These are phyloP conservation scores for Microcebus ravelobensis DNA, from an alignment of 2,113 vertebrate species.

Conservation along the genomic window DNA sequence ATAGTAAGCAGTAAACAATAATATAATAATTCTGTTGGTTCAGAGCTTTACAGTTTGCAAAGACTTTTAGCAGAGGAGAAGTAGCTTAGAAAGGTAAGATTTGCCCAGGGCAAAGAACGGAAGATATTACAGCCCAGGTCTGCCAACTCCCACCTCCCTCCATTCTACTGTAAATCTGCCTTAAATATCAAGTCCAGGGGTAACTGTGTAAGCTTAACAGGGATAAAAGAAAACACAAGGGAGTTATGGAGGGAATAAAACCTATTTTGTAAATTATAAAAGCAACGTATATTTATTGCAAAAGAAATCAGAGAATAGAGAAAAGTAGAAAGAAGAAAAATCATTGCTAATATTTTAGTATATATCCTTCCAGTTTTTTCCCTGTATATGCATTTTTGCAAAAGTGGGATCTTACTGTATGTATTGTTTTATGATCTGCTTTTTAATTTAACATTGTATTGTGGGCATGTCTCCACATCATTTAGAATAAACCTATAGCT, in stretches of 20 bases:
- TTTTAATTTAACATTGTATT: neutral
- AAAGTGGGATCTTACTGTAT: neutral
- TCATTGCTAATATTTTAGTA: neutral
- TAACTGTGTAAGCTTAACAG: neutral
- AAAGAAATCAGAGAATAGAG: neutral
- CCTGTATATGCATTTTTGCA: neutral
- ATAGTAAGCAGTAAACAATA: neutral
- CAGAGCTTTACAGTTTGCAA: neutral
- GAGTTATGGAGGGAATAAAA: neutral
- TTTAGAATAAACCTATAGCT: neutral
- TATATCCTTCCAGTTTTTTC: neutral
- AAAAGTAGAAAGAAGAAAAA: neutral
- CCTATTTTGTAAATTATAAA: conserved; percentile 8
- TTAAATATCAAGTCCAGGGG: neutral
- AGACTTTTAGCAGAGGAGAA: neutral
- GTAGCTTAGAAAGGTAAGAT: neutral
- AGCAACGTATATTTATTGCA: neutral
- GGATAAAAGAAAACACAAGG: neutral
- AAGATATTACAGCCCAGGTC: neutral
- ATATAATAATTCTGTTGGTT: neutral
- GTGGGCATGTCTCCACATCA: neutral
- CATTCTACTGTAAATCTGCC: neutral
- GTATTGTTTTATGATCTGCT: neutral
- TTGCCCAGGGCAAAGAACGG: neutral
- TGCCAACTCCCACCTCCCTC: neutral